Evolutionary conservation across 2,888 invertebrate genomes (phyloP).

Genomic region (Eristalinus sepulchralis): DNA sequence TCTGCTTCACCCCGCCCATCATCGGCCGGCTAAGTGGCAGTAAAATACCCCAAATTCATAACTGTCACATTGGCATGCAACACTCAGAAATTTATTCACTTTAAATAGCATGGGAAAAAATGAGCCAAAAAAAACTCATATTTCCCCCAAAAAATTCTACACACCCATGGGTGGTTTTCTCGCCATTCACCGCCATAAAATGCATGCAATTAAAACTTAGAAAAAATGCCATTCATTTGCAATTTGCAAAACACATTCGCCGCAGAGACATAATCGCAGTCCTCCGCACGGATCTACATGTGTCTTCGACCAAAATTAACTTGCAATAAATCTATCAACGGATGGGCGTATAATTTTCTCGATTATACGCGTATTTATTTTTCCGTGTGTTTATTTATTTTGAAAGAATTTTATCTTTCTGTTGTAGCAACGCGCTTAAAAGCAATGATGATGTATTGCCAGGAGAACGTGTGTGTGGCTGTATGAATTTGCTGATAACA

Average conservation of each 20-base stretch:
- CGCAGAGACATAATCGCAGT: neutral
- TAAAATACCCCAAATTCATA: neutral
- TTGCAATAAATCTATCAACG: conserved; percentile 52
- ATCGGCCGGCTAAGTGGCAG: neutral
- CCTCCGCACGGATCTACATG: neutral
- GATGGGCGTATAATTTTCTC: conserved; percentile 60
- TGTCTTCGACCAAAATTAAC: conserved; percentile 29
- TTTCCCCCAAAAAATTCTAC: neutral
- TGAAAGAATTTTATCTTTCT: conserved; percentile 63
- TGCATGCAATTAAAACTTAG: neutral
- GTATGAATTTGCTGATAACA: conserved; percentile 23
- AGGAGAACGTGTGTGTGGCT: conserved; percentile 21
- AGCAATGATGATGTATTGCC: conserved; percentile 42
- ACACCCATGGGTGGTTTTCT: neutral
- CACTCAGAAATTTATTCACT: neutral
- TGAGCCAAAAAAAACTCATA: neutral
- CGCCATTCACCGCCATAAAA: neutral
- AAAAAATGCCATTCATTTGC: neutral
- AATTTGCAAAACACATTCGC: neutral
- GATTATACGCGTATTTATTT: conserved; percentile 56
- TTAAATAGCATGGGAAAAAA: neutral
- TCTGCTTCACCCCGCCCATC: neutral
- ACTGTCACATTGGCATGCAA: neutral
- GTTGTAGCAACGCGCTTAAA: conserved; percentile 47
- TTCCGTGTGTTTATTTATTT: conserved; percentile 57